phyloP scores from a whole-genome alignment of 2,888 invertebrate species.

The Papilio elwesi region DNA sequence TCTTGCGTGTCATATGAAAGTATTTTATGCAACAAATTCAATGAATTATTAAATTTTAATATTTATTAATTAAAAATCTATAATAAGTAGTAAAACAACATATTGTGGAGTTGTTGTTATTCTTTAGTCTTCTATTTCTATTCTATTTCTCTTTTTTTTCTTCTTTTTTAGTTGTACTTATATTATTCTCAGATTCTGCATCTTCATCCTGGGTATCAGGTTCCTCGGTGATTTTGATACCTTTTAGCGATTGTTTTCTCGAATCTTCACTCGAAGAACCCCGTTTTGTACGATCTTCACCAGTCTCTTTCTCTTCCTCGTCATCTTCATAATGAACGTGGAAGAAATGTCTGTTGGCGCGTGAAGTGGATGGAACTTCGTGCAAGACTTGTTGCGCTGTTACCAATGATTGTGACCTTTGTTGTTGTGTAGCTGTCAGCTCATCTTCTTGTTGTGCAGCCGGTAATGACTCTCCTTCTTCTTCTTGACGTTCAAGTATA shows the following conservation, averaged over 20 bases:
- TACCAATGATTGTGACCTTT: neutral
- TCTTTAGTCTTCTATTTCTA: neutral
- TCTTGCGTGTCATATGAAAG: too few species aligned
- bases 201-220: neutral
- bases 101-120: neutral
- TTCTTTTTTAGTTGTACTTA: neutral
- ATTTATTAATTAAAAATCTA: neutral
- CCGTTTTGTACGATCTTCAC: slow-evolving; percentile 8
- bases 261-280: neutral
- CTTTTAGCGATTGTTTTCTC: neutral
- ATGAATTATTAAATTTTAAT: too few species aligned
- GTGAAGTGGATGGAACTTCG: slow-evolving; percentile 40
- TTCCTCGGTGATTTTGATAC: neutral
- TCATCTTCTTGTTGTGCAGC: slow-evolving; percentile 10
- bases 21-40: too few species aligned
- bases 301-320: slow-evolving; percentile 20
- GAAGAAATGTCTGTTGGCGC: slow-evolving; percentile 40
- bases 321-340: slow-evolving; percentile 48
- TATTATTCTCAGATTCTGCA: neutral
- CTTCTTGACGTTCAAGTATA: slow-evolving; percentile 33
- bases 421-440: neutral
- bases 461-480: slow-evolving; percentile 6
- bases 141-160: neutral
- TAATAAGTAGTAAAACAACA: neutral
- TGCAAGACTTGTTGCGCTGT: slow-evolving; percentile 12